These are phyloP conservation scores for Takifugu rubripes DNA, from an alignment of 2,797 vertebrate species.

Conservation along the genomic window DNA sequence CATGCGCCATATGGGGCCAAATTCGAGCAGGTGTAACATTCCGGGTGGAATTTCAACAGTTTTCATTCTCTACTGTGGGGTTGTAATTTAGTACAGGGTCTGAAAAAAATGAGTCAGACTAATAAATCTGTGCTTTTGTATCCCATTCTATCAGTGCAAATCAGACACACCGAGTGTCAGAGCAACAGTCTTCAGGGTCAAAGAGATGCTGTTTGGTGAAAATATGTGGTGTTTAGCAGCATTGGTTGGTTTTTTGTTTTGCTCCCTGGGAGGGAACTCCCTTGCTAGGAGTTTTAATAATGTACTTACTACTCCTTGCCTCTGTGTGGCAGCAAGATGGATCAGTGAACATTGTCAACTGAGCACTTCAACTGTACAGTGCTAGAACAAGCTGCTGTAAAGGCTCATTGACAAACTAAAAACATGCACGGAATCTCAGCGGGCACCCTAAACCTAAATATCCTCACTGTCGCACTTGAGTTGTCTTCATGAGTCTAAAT, in stretches of 20 bases:
- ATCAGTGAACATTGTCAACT: slow-evolving; percentile 45
- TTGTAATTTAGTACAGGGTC: too few relatives aligned
- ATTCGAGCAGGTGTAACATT: not conserved
- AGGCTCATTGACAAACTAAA: slow-evolving; percentile 23
- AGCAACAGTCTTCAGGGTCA: slow-evolving; percentile 37
- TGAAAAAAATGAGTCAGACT: too few relatives aligned
- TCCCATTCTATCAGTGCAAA: slow-evolving; percentile 28
- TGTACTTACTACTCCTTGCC: slow-evolving; percentile 25
- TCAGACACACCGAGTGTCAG: slow-evolving; percentile 39
- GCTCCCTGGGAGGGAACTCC: not conserved
- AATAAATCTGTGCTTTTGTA: too few relatives aligned
- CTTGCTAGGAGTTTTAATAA: slow-evolving; percentile 2
- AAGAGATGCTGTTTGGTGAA: slow-evolving; percentile 21
- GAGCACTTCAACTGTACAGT: slow-evolving; percentile 49
- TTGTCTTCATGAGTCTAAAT: slow-evolving; percentile 22
- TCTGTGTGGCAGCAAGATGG: slow-evolving; percentile 31
- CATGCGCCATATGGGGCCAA: not conserved
- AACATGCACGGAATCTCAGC: not conserved
- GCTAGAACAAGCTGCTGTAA: slow-evolving; percentile 27
- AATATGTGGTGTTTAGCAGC: slow-evolving; percentile 43
- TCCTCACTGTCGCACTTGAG: slow-evolving; percentile 7
- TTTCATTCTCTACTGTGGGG: not conserved
- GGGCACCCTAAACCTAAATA: not conserved
- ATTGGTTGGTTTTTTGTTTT: slow-evolving; percentile 12
- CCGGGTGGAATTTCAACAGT: not conserved